Base-by-base conservation (phyloP, 2,797 vertebrate genomes). In the Hirundo rustica region DNA sequence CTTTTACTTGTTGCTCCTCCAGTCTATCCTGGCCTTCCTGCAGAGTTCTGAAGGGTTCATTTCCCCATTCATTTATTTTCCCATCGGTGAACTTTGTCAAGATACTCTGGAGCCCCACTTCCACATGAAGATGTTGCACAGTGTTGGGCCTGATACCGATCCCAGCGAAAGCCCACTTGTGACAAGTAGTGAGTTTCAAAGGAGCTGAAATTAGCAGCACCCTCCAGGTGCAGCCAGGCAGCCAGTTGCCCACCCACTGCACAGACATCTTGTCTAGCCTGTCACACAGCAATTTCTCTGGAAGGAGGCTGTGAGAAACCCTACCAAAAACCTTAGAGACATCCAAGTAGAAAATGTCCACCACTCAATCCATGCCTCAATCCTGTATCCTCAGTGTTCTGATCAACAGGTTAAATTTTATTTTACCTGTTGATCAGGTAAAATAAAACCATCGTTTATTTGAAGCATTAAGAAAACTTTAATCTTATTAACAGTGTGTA, bases 111-210 rank as follows among this genome's bases (percentile, higher is more conserved):
- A 74, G 26, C 21, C 9, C 3, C 2, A 11, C 12, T 67, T 61
- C 26, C 17, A 34, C 16, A 48, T 20, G 26, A 16, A 27, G 30
- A 23, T 32, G 23, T 4, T 21, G 13, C 18, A 40, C 12, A 74
- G 29, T 1, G 0, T 3, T 30, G 38, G 18, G 17, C 7, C 10
- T 0, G 2, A 21, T 3, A 21, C 11, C 0, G 1, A 47, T 22
- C 25, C n/a, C 13, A 38, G 14, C 21, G 11, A 14, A 3, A 34
- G 7, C 9, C 5, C 12, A 42, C 12, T 7, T 13, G 10, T 16
- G 34, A 40, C 21, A 61, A 18, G 26, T 3, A 11, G 5, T 44
- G 25, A 26, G 11, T 40, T 74, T 42, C 57, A 47, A 47, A 66
- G 25, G 10, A 26, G 29, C 4, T 40, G 30, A 38, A 38, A 25